phyloP scores from a whole-genome alignment of 2,797 vertebrate genomes.

The Phrynocephalus forsythii region DNA sequence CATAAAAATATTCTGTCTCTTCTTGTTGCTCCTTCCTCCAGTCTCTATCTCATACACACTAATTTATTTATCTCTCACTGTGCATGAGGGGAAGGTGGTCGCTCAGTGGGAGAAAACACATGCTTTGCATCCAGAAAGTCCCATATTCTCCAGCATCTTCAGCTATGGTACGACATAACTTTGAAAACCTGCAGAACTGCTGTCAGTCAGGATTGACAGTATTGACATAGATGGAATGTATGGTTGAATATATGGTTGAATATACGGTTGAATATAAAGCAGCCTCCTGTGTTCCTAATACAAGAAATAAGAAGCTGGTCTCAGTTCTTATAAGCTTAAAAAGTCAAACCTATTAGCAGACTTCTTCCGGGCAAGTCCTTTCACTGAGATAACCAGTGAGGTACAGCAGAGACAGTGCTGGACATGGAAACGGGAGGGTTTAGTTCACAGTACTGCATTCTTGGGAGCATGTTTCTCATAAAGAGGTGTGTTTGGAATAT shows the following conservation, averaged over 20 bases:
- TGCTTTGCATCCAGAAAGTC: not conserved
- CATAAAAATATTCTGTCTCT: constrained; percentile 13
- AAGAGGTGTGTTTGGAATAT: not conserved
- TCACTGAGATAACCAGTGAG: not conserved
- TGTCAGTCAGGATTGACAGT: not conserved
- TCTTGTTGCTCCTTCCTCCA: not conserved
- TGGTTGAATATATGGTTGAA: too few relatives aligned
- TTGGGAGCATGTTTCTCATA: not conserved
- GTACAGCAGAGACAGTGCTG: not conserved
- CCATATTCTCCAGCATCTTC: not conserved
- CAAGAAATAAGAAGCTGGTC: not conserved
- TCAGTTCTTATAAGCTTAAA: not conserved
- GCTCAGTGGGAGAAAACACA: not conserved
- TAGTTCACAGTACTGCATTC: not conserved
- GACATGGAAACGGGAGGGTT: not conserved
- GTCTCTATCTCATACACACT: not conserved
- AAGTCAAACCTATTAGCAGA: not conserved
- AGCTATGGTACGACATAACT: not conserved
- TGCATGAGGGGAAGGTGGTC: not conserved
- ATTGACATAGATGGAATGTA: not conserved
- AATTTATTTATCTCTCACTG: constrained; percentile 3
- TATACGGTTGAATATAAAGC: not conserved
- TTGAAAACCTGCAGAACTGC: not conserved
- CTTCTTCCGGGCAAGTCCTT: not conserved
- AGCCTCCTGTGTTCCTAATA: not conserved